These are phyloP conservation scores for Papilio glaucus DNA, from an alignment of 1,140 invertebrate genomes.

Conservation along the genomic window DNA sequence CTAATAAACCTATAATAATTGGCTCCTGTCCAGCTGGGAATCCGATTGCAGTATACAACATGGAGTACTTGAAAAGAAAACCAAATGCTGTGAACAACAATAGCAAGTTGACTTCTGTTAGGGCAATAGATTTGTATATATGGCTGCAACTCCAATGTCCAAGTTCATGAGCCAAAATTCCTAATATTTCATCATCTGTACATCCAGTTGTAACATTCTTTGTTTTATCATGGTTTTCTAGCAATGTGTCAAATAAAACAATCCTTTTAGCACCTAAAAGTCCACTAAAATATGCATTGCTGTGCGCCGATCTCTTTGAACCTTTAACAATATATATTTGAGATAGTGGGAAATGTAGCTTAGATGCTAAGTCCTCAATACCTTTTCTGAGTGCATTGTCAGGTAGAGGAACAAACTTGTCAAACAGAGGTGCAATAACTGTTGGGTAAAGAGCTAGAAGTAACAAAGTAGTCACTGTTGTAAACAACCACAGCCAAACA, in stretches of 20 bases:
- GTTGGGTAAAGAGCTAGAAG: constrained; percentile 96
- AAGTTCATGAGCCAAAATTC: constrained; percentile 97
- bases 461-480: constrained; percentile 90
- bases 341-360: constrained; percentile 95
- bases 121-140: constrained; percentile 93
- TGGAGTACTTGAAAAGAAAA: constrained; percentile 90
- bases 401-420: constrained; percentile 98
- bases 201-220: constrained; percentile 88
- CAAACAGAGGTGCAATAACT: constrained; percentile 98
- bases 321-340: constrained; percentile 99
- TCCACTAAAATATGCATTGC: constrained; percentile 99
- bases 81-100: constrained; percentile 95
- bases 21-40: constrained; percentile 91
- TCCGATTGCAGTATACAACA: constrained; percentile 94
- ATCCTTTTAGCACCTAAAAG: constrained; percentile 98
- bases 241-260: constrained; percentile 98
- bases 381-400: constrained; percentile 93
- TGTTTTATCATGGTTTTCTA: constrained; percentile 84
- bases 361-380: constrained; percentile 95
- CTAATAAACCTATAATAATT: constrained; percentile 95
- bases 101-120: constrained; percentile 89
- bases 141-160: constrained; percentile 99
- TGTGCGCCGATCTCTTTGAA: constrained; percentile 97
- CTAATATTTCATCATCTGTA: constrained; percentile 96
- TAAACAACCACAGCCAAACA: constrained; percentile 96